These are phyloP conservation scores for Leucania comma DNA, from an alignment of 2,888 invertebrate species.

Conservation along the genomic window DNA sequence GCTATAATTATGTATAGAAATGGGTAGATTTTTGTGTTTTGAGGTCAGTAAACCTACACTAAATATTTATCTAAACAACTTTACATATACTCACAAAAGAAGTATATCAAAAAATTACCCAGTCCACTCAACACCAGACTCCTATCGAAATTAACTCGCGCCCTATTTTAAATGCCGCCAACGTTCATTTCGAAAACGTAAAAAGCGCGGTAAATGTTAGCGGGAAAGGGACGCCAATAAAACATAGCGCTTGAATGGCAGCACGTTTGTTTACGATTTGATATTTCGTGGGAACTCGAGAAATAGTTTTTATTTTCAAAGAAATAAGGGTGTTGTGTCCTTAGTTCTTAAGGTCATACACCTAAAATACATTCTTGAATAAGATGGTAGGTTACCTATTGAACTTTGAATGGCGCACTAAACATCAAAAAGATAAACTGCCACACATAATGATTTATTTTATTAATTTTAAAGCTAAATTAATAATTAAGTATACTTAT, in stretches of 20 bases:
- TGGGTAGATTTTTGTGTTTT: constrained; percentile 68
- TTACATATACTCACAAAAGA: constrained; percentile 80
- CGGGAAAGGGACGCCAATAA: constrained; percentile 90
- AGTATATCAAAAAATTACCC: constrained; percentile 89
- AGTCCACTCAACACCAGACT: constrained; percentile 84
- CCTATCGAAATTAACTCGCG: constrained; percentile 88
- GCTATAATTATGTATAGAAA: constrained; percentile 72
- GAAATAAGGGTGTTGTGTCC: constrained; percentile 80
- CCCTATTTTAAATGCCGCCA: constrained; percentile 89
- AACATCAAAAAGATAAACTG: neutral
- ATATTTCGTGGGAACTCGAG: constrained; percentile 81
- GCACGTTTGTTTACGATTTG: constrained; percentile 89
- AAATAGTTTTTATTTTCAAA: constrained; percentile 88
- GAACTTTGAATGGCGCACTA: constrained; percentile 31
- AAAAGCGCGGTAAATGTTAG: constrained; percentile 89
- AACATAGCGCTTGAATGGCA: constrained; percentile 86
- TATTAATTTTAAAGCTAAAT: neutral
- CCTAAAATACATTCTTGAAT: constrained; percentile 79
- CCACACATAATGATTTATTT: neutral
- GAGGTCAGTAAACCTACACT: constrained; percentile 57
- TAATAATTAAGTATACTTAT: neutral
- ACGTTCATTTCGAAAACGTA: constrained; percentile 86
- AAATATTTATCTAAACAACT: constrained; percentile 74
- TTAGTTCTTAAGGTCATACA: constrained; percentile 76
- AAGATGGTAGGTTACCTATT: constrained; percentile 14